Percentiles rank a stretch among this genome's conserved stretches.
Evolutionary conservation across 2,888 invertebrate species (phyloP).

Genomic region (Thyatira batis): DNA sequence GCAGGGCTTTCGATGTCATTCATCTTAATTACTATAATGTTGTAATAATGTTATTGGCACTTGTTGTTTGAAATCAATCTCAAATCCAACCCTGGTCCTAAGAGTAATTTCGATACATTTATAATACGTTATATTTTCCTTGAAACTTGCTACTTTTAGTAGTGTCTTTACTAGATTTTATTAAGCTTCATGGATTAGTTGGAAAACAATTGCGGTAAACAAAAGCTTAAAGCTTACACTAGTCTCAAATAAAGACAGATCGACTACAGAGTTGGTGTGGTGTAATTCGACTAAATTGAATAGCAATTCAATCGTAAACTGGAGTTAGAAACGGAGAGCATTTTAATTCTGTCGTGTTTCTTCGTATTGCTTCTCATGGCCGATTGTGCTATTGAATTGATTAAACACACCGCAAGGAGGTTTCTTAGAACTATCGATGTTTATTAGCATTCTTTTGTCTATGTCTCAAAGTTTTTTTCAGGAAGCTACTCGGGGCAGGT

Average conservation of each 20-base stretch:
- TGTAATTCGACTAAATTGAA: neutral
- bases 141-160: no score
- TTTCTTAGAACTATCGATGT: neutral
- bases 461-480: neutral
- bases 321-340: neutral
- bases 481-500: no score
- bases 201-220: neutral
- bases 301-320: neutral
- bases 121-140: no score
- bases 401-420: neutral
- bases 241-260: no score
- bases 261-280: neutral
- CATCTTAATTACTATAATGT: slow-evolving; percentile 59
- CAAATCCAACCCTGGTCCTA: slow-evolving; percentile 10
- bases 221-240: no score
- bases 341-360: neutral
- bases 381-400: neutral
- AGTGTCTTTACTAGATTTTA: no score
- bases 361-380: neutral
- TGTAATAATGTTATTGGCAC: slow-evolving; percentile 24
- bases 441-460: neutral
- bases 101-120: no score
- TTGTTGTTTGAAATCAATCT: slow-evolving; percentile 10
- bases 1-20: slow-evolving; percentile 46
- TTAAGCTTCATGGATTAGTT: no score